A percentile compares a stretch with the other conserved stretches of the same genome.
Conservation (phyloP, 1,140 invertebrate genomes). For the Caenorhabditis briggsae region DNA sequence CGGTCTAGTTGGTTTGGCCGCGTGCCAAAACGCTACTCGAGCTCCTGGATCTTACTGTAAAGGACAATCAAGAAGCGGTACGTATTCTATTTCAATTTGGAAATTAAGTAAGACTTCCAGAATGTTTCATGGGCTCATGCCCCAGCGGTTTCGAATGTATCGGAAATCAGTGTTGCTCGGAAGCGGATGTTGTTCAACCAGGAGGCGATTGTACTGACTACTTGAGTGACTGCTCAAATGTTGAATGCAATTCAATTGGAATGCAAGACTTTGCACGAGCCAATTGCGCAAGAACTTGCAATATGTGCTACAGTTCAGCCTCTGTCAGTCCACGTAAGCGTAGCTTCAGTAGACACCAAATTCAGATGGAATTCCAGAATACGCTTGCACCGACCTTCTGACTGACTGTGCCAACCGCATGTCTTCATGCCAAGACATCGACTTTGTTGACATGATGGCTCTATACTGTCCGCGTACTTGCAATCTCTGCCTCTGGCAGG, state of each 20-base stretch:
- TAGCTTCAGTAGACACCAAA: background rate
- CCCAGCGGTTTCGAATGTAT: constrained; percentile 21
- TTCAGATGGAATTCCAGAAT: background rate
- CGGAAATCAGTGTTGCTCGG: constrained; percentile 37
- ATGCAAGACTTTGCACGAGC: constrained; percentile 49
- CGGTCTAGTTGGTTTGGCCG: background rate
- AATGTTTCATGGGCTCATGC: constrained; percentile 34
- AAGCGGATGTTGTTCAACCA: constrained; percentile 39
- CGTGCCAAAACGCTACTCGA: constrained; percentile 9
- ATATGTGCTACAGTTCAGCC: constrained; percentile 43
- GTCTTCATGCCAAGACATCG: constrained; percentile 40
- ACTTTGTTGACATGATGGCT: constrained; percentile 50
- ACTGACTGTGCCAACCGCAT: constrained; percentile 23
- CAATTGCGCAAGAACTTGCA: constrained; percentile 45
- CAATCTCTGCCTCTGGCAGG: constrained; percentile 16
- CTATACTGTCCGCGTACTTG: constrained; percentile 31
- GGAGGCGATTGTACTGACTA: constrained; percentile 50
- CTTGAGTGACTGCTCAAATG: constrained; percentile 4
- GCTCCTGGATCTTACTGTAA: constrained; percentile 20
- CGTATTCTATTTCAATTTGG: background rate
- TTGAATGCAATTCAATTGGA: constrained; percentile 12
- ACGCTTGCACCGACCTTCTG: constrained; percentile 35
- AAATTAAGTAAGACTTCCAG: background rate
- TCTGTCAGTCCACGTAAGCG: constrained; percentile 14
- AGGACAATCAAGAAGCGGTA: constrained; percentile 35